These are phyloP conservation scores for Trochalopteron elliotii DNA, from an alignment of 2,113 vertebrate species.

Conservation along the genomic window DNA sequence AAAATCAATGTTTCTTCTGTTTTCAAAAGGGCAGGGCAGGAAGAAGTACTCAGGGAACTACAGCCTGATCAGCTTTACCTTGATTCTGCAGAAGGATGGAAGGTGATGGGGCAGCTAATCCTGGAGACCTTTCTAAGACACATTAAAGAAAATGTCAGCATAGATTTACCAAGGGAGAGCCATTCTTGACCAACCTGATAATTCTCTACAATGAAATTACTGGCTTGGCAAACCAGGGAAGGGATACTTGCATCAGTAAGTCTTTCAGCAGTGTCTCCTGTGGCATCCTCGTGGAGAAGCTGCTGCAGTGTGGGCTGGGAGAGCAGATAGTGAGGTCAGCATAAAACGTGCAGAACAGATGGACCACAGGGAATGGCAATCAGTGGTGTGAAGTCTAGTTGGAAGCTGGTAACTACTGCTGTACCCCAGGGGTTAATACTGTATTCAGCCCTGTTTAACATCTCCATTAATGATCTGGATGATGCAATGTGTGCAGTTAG, in stretches of 20 bases:
- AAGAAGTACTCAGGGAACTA: background rate
- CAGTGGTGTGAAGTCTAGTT: background rate
- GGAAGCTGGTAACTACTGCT: background rate
- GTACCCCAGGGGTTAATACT: background rate
- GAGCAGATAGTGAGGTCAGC: background rate
- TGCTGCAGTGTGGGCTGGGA: background rate
- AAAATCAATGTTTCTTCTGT: background rate
- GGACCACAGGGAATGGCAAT: background rate
- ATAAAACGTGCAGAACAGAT: background rate
- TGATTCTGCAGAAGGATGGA: background rate
- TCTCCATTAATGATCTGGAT: background rate
- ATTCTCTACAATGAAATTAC: background rate
- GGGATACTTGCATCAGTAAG: background rate
- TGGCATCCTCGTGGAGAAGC: background rate
- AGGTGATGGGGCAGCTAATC: background rate
- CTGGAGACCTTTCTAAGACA: background rate
- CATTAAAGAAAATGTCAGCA: background rate
- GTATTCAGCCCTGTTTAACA: background rate
- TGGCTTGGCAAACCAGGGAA: background rate
- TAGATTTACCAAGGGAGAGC: background rate
- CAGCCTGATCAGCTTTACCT: background rate
- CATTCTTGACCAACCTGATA: background rate
- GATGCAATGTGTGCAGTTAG: background rate
- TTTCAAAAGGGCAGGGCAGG: background rate
- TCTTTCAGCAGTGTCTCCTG: background rate